phyloP scores from a whole-genome alignment of 2,113 vertebrate species.

The Chiloscyllium plagiosum region DNA sequence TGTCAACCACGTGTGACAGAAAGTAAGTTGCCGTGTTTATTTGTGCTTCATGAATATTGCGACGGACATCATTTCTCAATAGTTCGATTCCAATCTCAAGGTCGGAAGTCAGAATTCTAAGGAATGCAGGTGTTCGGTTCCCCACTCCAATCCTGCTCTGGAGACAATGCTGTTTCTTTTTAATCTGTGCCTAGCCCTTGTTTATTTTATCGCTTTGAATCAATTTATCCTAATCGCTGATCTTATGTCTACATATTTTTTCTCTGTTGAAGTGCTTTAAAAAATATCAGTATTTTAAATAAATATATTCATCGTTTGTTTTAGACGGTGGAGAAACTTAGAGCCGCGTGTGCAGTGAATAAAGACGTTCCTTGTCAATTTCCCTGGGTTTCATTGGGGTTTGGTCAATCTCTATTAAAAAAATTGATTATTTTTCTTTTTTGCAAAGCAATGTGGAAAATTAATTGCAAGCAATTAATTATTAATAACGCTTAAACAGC shows the following conservation, averaged over 20 bases:
- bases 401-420: slow-evolving; percentile 27
- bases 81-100: not conserved
- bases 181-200: not conserved
- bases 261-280: not conserved
- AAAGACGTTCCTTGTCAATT: slow-evolving; percentile 37
- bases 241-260: too few relatives aligned
- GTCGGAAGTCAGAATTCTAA: not conserved
- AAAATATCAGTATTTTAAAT: not conserved
- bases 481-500: slow-evolving; percentile 73
- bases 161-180: not conserved
- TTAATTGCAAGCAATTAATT: slow-evolving; percentile 81
- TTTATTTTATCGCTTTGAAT: not conserved
- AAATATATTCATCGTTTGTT: not conserved
- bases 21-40: not conserved
- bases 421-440: slow-evolving; percentile 17
- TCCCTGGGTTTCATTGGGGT: not conserved
- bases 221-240: not conserved
- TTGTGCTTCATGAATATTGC: not conserved
- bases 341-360: not conserved
- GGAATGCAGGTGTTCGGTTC: not conserved
- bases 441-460: slow-evolving; percentile 53
- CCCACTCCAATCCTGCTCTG: not conserved
- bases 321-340: not conserved
- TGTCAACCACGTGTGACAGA: not conserved
- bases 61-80: not conserved